Conservation (phyloP, 2,888 invertebrate genomes). For the Oscheius sp. region DNA sequence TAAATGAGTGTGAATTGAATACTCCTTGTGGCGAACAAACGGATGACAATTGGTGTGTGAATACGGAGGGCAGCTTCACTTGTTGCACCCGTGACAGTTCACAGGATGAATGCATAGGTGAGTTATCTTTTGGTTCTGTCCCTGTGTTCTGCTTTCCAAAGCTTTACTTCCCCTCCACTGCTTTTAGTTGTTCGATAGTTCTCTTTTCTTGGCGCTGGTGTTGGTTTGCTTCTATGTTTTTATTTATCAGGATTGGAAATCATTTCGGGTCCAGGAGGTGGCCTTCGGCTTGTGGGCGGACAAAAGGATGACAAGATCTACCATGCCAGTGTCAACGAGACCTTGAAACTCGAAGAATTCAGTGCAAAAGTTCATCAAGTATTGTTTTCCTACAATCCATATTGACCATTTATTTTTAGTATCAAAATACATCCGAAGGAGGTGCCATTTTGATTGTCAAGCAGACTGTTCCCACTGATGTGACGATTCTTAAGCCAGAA, state of each 20-base stretch:
- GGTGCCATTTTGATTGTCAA: conserved; percentile 58
- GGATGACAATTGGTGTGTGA: conserved; percentile 68
- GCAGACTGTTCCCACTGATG: conserved; percentile 38
- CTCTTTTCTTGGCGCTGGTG: not conserved
- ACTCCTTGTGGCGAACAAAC: conserved; percentile 51
- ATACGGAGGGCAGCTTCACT: conserved; percentile 67
- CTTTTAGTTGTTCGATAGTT: not conserved
- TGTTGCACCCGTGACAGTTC: conserved; percentile 67
- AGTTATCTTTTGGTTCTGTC: conserved; percentile 13
- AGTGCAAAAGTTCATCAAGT: conserved; percentile 21
- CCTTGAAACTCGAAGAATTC: conserved; percentile 20
- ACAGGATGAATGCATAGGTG: conserved; percentile 49
- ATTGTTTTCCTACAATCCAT: too few species aligned
- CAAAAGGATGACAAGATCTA: conserved; percentile 14
- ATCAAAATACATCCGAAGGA: conserved; percentile 49
- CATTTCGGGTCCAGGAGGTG: conserved; percentile 5
- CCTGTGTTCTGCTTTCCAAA: not conserved
- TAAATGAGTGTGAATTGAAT: conserved; percentile 53
- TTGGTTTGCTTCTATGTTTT: conserved; percentile 22
- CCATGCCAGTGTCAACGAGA: conserved; percentile 15
- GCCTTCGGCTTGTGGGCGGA: conserved; percentile 7
- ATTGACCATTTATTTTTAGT: conserved; percentile 19
- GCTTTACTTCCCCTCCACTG: not conserved
- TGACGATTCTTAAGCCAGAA: conserved; percentile 35
- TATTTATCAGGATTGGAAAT: conserved; percentile 31